Evolutionary conservation across 2,797 vertebrate species (phyloP), one percentile per base, ranked within the genome.

Genomic region (Babyrousa celebensis): DNA sequence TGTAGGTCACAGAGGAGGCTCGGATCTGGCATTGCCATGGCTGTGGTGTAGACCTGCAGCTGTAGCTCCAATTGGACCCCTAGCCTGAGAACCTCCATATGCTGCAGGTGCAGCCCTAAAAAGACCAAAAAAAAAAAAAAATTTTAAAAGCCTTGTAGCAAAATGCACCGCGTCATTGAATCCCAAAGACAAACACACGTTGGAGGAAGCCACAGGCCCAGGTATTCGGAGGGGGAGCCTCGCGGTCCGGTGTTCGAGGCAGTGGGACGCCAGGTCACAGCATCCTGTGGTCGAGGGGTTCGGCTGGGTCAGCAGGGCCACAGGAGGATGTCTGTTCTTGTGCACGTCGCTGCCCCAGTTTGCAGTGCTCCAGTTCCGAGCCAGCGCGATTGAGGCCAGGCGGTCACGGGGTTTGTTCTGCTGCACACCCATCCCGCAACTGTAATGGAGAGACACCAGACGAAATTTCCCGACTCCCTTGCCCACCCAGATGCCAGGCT

Each of bases 381-480:
- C n/a, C 8, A 32, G 67, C 15, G 3, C 29, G 3, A 29, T 67
- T 5, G 65, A 8, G 7, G 25, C 67, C 29, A 32, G 4, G 67
- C 3, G 17, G n/a, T 70, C 67, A 20, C 16, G 36, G n/a, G 10
- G 3, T 11, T 10, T 5, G 16, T 68, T 16, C 67, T 20, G 16
- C 25, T 68, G 1, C 67, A 2, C 18, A 18, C 0, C 17, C 67
- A 18, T 16, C n/a, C 10, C 8, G 2, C 29, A 20, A 20, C 32
- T 70, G 2, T 20, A 4, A 36, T 3, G 20, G 18, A 32, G 9
- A 32, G 4, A 17, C 17, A 2, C 0, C 17, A 32, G n/a, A 15
- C 29, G 4, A n/a, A n/a, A 17, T 1, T n/a, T n/a, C 18, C 67
- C 7, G 4, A 10, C 7, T 36, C n/a, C 9, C n/a, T 20, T 2